phyloP scores from a whole-genome alignment of 92 coral and sea anemone species.

The Nematostella vectensis region DNA sequence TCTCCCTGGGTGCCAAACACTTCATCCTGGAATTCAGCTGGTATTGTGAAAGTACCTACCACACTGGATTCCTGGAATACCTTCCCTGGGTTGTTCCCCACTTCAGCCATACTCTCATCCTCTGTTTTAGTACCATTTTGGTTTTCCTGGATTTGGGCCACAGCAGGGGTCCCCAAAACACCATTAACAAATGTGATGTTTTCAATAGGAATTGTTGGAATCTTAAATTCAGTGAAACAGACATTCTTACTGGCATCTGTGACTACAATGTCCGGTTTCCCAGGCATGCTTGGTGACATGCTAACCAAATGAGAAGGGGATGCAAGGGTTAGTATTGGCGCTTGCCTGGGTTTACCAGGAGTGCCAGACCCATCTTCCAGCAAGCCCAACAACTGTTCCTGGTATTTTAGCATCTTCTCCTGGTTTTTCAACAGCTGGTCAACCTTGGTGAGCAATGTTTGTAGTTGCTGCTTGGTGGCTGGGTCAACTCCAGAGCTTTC shows the following conservation, averaged over 20 bases:
- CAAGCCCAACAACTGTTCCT: slow-evolving; percentile 41
- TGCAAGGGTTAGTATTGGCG: slow-evolving; percentile 8
- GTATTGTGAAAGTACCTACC: slow-evolving; percentile 3
- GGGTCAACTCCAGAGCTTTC: slow-evolving; percentile 57
- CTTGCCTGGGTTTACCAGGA: slow-evolving; percentile 3
- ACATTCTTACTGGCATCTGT: slow-evolving; percentile 4
- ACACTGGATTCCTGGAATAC: slow-evolving; percentile 10
- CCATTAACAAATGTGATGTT: slow-evolving; percentile 24
- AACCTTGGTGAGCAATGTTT: slow-evolving; percentile 50
- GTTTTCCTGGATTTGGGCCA: slow-evolving; percentile 12
- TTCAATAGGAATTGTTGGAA: slow-evolving; percentile 23
- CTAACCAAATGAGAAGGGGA: slow-evolving; percentile 9
- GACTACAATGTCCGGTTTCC: neutral
- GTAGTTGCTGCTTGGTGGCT: slow-evolving; percentile 44
- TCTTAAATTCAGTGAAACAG: slow-evolving; percentile 18
- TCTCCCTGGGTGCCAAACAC: slow-evolving; percentile 8
- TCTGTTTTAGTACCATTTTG: neutral
- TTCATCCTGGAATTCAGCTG: slow-evolving; percentile 23
- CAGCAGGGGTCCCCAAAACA: slow-evolving; percentile 15
- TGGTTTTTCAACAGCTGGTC: slow-evolving; percentile 58
- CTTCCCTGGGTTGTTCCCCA: too few species aligned
- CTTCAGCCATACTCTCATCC: neutral
- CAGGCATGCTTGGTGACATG: slow-evolving; percentile 3
- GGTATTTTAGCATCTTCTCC: slow-evolving; percentile 56
- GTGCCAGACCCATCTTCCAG: slow-evolving; percentile 18